Base-by-base conservation (phyloP, 2,888 invertebrate genomes). In the Polydesmus complanatus region DNA sequence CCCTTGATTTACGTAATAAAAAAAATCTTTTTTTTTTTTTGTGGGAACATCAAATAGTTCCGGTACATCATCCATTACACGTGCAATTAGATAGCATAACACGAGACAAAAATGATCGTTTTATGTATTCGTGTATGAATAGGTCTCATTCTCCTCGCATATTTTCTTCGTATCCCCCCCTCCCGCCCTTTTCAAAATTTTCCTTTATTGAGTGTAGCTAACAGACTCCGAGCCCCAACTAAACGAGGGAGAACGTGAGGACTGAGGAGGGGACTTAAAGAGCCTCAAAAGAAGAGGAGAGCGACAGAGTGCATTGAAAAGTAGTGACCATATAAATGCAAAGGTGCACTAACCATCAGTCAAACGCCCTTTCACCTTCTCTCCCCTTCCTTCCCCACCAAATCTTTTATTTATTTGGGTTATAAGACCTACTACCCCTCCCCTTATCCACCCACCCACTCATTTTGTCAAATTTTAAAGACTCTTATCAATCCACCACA, bases 51-150 rank as follows among this genome's bases (percentile, higher is more conserved):
- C n/a, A n/a, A n/a, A n/a, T n/a, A n/a, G n/a, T n/a, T n/a, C n/a
- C 37, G 37, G 14, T 37, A 37, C 8, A 37, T 37, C 37, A 37
- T 18, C 3, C 50, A 53, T 53, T 53, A 53, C 53, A 53, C 22
- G 53, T 21, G 53, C 53, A 53, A 53, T 53, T 53, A 53, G 23
- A 53, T 53, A 53, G 53, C 53, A 3, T 25, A 53, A 14, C 53
- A 53, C 23, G 53, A n/a, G n/a, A 25, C 53, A 53, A 23, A 25
- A 53, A 21, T 25, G 5, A 18, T 53, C 18, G 53, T 25, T 19
- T 3, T 21, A 11, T 53, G 53, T 19, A 5, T 3, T 3, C 53
- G 53, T 53, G 22, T 25, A 53, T 25, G 18, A 53, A 37, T n/a
- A n/a, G n/a, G n/a, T 8, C 14, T 37, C 37, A 37, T 37, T 37